These are phyloP conservation scores for Lithophane semibrunnea DNA, from an alignment of 2,888 invertebrate species.

Conservation along the genomic window DNA sequence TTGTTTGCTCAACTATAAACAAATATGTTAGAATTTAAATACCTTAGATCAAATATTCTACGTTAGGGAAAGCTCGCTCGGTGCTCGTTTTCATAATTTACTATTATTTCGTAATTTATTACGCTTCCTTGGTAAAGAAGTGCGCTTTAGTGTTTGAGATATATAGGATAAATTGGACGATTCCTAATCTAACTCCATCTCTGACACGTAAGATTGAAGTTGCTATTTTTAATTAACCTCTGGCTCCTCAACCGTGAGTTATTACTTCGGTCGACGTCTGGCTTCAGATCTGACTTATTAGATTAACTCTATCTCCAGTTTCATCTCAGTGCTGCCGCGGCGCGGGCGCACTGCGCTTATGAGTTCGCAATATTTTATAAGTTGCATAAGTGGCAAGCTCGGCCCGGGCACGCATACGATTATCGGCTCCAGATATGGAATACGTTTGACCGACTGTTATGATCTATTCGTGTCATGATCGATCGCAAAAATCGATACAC, in stretches of 20 bases:
- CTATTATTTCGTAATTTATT: conserved; percentile 60
- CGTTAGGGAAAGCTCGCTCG: conserved; percentile 29
- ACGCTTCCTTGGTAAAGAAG: conserved; percentile 61
- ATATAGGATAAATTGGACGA: conserved; percentile 77
- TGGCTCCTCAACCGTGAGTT: conserved; percentile 87
- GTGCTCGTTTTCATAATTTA: conserved; percentile 42
- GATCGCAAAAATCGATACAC: conserved; percentile 71
- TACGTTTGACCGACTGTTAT: conserved; percentile 80
- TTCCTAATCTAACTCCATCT: conserved; percentile 84
- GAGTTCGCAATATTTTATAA: conserved; percentile 88
- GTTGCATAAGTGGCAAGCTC: conserved; percentile 83
- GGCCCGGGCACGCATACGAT: conserved; percentile 80
- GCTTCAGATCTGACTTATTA: conserved; percentile 89
- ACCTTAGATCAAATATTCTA: conserved; percentile 15
- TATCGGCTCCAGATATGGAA: conserved; percentile 81
- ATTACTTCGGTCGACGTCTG: conserved; percentile 86
- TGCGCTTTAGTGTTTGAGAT: conserved; percentile 68
- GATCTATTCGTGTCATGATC: conserved; percentile 78
- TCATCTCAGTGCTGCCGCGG: conserved; percentile 81
- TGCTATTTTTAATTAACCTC: conserved; percentile 91
- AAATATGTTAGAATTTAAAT: conserved; percentile 48
- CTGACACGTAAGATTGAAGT: conserved; percentile 86
- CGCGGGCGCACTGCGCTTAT: conserved; percentile 79
- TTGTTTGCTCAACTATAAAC: conserved; percentile 65
- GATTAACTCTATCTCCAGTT: conserved; percentile 88